Evolutionary conservation across 2,888 invertebrate species (phyloP).

Genomic region (Osmoderma eremita): DNA sequence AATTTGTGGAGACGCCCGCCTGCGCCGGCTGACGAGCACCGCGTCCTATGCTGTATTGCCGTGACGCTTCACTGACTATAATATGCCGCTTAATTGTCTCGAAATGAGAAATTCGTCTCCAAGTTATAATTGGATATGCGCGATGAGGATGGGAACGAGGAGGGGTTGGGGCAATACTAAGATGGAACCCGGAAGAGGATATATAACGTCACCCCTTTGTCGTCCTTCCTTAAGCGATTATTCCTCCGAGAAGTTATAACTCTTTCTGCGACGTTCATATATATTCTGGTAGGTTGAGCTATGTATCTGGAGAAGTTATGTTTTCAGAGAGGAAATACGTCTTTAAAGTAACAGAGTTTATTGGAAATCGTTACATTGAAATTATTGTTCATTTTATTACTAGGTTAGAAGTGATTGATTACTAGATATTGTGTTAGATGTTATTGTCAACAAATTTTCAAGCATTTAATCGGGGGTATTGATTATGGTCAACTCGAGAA

Average conservation of each 20-base stretch:
- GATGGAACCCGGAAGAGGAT: not conserved
- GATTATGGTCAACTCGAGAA: too few species aligned
- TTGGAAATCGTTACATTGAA: too few species aligned
- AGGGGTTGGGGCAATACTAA: not conserved
- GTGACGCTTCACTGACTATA: conserved; percentile 65
- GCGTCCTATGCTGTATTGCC: conserved; percentile 62
- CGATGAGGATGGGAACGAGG: conserved; percentile 10
- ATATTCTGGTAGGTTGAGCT: too few species aligned
- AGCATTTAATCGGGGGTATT: too few species aligned
- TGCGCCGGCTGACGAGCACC: conserved; percentile 52
- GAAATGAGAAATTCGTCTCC: conserved; percentile 69
- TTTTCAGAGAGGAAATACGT: too few species aligned
- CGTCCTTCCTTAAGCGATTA: not conserved
- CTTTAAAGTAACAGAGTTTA: too few species aligned
- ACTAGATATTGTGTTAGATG: too few species aligned
- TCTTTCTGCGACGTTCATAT: not conserved
- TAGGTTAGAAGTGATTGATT: too few species aligned
- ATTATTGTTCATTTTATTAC: too few species aligned
- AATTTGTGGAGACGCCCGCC: conserved; percentile 65
- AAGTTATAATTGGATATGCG: conserved; percentile 69
- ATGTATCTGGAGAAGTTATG: too few species aligned
- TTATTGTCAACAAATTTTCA: too few species aligned
- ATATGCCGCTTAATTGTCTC: conserved; percentile 68
- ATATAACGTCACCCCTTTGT: too few species aligned
- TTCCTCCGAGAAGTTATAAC: conserved; percentile 1